These are phyloP conservation scores for Xiphophorus hellerii DNA, from an alignment of 2,113 vertebrate species.

Conservation along the genomic window DNA sequence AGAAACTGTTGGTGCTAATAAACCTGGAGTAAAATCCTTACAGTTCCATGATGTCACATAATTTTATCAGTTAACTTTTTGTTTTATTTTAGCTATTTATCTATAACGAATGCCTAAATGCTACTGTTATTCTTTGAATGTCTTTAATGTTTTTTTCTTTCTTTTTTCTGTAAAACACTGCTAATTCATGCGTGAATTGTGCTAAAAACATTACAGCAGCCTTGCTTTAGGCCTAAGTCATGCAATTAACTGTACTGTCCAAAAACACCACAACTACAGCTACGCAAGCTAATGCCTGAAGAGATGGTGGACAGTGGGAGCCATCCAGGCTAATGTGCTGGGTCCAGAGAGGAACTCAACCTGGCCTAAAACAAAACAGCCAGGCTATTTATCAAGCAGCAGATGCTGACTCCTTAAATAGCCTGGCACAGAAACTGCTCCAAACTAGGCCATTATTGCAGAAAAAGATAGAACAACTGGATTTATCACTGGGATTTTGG, in stretches of 20 bases:
- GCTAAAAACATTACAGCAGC: not conserved
- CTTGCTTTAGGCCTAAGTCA: not conserved
- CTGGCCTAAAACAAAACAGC: conserved; percentile 80
- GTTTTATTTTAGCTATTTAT: too few relatives aligned
- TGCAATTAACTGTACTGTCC: conserved; percentile 4
- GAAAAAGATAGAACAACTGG: conserved; percentile 58
- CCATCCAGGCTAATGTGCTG: conserved; percentile 53
- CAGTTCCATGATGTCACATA: too few relatives aligned
- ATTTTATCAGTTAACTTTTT: too few relatives aligned
- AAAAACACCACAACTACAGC: conserved; percentile 6
- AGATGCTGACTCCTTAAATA: conserved; percentile 83
- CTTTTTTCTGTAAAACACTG: not conserved
- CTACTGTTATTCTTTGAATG: not conserved
- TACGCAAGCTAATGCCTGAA: conserved; percentile 6
- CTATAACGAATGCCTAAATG: too few relatives aligned
- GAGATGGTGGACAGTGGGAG: conserved; percentile 46
- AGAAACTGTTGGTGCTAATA: not conserved
- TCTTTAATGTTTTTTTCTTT: not conserved
- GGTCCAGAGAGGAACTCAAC: conserved; percentile 75
- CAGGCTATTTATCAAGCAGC: conserved; percentile 81
- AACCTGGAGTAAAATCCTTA: not conserved
- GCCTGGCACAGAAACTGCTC: conserved; percentile 80
- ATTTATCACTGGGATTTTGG: conserved; percentile 62
- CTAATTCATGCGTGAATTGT: not conserved
- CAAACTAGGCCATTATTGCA: conserved; percentile 82